Percentiles rank a stretch among this genome's conserved stretches.
Evolutionary conservation across 2,797 vertebrate genomes (phyloP).

Genomic region (Vireo griseus): DNA sequence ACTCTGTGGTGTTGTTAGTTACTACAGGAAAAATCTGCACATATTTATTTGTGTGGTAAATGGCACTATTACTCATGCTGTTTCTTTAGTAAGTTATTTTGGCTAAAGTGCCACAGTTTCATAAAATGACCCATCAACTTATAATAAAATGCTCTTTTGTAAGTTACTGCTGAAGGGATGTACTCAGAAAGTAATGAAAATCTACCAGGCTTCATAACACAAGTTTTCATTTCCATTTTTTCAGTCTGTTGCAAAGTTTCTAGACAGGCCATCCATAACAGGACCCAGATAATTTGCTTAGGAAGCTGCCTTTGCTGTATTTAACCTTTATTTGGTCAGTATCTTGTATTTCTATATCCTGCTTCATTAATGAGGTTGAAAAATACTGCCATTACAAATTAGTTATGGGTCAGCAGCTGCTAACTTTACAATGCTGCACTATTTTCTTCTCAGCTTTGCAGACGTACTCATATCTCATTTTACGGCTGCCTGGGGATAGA

Average conservation of each 20-base stretch:
- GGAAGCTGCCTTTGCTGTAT: conserved; percentile 4
- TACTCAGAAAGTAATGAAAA: background rate
- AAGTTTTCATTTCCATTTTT: background rate
- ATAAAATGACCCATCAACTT: conserved; percentile 5
- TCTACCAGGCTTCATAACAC: background rate
- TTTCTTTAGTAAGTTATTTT: conserved; percentile 44
- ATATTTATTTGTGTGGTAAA: background rate
- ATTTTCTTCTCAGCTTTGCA: conserved; percentile 15
- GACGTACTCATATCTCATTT: background rate
- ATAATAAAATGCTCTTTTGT: conserved; percentile 23
- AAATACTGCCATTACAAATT: conserved; percentile 5
- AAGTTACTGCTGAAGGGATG: background rate
- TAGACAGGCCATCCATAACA: background rate
- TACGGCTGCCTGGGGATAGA: background rate
- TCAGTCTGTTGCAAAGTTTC: background rate
- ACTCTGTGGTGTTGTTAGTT: background rate
- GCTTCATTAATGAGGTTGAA: conserved; percentile 6
- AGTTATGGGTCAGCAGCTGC: conserved; percentile 42
- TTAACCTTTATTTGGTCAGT: background rate
- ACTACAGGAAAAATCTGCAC: background rate
- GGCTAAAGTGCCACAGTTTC: background rate
- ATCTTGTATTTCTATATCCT: background rate
- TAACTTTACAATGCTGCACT: conserved; percentile 4
- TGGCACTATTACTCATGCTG: background rate
- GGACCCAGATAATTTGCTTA: background rate